Percentiles rank a stretch among this genome's conserved stretches.
Evolutionary conservation across 2,888 invertebrate genomes (phyloP).

Genomic region (Cephus runcator): DNA sequence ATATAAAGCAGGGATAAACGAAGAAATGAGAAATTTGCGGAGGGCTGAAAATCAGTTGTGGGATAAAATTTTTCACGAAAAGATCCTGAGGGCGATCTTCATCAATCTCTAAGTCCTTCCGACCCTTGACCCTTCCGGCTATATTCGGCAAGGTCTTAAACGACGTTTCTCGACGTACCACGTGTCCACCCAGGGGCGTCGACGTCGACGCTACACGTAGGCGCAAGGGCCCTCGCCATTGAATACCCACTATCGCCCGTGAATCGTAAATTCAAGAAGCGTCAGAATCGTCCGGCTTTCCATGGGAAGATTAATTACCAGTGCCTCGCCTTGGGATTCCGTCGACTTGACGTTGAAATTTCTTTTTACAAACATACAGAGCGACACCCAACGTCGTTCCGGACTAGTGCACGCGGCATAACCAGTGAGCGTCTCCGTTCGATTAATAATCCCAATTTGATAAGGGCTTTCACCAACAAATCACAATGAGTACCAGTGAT

Average conservation of each 20-base stretch:
- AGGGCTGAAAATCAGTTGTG: not conserved
- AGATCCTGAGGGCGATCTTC: not conserved
- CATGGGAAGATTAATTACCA: not conserved
- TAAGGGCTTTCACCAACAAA: not conserved
- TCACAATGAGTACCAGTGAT: not conserved
- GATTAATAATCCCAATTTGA: not conserved
- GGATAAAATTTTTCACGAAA: not conserved
- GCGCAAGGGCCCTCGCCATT: not conserved
- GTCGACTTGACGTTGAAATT: not conserved
- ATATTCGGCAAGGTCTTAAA: not conserved
- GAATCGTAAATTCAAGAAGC: not conserved
- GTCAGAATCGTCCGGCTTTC: not conserved
- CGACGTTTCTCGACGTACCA: not conserved
- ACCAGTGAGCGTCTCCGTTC: not conserved
- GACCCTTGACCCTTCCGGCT: not conserved
- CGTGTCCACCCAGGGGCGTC: not conserved
- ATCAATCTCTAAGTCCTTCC: slow-evolving; percentile 2
- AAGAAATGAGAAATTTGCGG: not conserved
- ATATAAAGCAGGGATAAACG: not conserved
- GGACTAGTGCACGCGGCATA: not conserved
- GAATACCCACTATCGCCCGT: not conserved
- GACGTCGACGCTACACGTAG: not conserved
- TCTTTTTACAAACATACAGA: not conserved
- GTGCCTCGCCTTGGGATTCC: not conserved
- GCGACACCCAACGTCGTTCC: not conserved